Percentiles rank a stretch among this genome's conserved stretches.
Conservation (phyloP, 2,888 invertebrate genomes). For the Coecobrya sp. region DNA sequence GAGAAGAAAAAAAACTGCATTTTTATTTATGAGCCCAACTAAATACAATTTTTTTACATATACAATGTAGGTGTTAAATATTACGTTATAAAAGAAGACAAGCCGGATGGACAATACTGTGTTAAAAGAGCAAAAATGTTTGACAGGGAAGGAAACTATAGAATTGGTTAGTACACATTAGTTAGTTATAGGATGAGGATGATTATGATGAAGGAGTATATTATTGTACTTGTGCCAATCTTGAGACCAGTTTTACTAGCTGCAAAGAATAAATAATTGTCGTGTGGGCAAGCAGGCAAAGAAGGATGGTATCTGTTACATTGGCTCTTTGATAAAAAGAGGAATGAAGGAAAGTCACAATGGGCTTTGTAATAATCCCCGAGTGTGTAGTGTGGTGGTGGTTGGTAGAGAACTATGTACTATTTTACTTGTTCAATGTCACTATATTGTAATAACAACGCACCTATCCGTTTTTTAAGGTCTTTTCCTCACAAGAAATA, state of each 20-base stretch:
- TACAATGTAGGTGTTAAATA: conserved; percentile 7
- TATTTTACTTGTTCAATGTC: conserved; percentile 48
- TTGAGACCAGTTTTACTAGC: conserved; percentile 77
- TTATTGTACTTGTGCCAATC: conserved; percentile 73
- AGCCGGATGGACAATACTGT: conserved; percentile 58
- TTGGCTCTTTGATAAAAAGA: conserved; percentile 28
- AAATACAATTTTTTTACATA: neutral
- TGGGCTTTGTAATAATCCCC: neutral
- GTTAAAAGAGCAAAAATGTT: neutral
- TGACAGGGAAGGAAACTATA: conserved; percentile 49
- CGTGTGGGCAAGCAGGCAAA: conserved; percentile 29
- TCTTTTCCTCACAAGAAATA: neutral
- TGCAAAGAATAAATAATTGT: conserved; percentile 68
- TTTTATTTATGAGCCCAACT: conserved; percentile 4
- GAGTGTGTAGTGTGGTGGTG: no score
- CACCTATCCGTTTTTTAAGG: conserved; percentile 10
- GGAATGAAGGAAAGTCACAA: conserved; percentile 27
- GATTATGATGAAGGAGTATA: conserved; percentile 24
- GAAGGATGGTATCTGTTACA: conserved; percentile 42
- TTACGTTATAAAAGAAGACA: neutral
- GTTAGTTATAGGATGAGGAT: neutral
- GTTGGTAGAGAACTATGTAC: neutral
- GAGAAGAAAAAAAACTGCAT: conserved; percentile 27
- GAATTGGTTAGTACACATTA: conserved; percentile 26
- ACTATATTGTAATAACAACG: conserved; percentile 25